These are phyloP conservation scores for Glareola pratincola DNA, from an alignment of 2,113 vertebrate genomes.

Conservation along the genomic window DNA sequence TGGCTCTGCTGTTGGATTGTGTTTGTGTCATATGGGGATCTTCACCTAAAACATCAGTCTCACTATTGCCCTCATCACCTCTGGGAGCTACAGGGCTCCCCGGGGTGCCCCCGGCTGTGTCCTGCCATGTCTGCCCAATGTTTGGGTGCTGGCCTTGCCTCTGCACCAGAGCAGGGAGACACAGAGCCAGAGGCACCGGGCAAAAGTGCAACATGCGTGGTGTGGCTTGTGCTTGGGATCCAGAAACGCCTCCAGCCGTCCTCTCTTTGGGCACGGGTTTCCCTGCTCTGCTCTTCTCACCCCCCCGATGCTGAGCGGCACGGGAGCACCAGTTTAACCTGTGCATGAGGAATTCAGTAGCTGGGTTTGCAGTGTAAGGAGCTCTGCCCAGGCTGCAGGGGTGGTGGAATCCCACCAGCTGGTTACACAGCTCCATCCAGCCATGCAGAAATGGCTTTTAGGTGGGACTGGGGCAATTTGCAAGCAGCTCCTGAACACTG, in stretches of 20 bases:
- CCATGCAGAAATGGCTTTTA: background rate
- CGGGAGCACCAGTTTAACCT: background rate
- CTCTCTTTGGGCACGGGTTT: background rate
- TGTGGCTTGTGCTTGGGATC: background rate
- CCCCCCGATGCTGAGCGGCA: background rate
- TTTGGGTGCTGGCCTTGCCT: rapidly evolving
- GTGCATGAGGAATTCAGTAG: background rate
- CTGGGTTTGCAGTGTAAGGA: background rate
- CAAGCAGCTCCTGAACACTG: background rate
- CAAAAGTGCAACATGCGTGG: background rate
- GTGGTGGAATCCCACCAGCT: background rate
- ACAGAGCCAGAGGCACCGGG: rapidly evolving
- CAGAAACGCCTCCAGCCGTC: rapidly evolving
- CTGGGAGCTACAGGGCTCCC: background rate
- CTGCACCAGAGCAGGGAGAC: no score
- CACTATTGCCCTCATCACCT: rapidly evolving
- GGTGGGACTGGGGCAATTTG: background rate
- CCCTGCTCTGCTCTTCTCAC: background rate
- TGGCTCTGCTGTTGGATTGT: background rate
- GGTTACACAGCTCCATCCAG: background rate
- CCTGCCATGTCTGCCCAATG: rapidly evolving
- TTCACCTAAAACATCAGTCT: no score
- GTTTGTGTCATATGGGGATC: background rate
- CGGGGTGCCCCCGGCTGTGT: rapidly evolving
- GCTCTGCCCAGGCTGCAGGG: background rate